Evolutionary conservation across 2,797 vertebrate species (phyloP), one percentile per base, ranked within the genome.

Genomic region (Poecilia gillii): DNA sequence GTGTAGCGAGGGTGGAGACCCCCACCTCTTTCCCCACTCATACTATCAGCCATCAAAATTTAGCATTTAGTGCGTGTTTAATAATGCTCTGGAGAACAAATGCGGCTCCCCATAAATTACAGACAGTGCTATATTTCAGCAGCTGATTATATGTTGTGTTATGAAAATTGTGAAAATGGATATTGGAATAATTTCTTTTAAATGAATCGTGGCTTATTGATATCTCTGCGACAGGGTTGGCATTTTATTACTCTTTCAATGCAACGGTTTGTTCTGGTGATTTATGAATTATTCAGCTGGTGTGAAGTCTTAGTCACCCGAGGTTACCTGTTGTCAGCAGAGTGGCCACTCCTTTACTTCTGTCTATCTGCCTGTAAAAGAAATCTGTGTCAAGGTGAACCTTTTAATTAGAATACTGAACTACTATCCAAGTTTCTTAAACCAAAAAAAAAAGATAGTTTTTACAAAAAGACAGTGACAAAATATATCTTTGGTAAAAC

Each of bases 1-100:
- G 41, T 49, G 72, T 70, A 51, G 70, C n/a, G 80, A 78, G 68
- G 73, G 33, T 20, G 77, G 20, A 2, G 59, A 81, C 11, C 43
- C 47, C 75, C 62, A 39, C 31, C 31, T 8, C 46, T 31, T 4
- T n/a, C 39, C 14, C 71, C 1, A 23, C 14, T 75, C 16, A 72
- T 25, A 51, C 3, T 41, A 71, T 45, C 23, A 74, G n/a, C 13
- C 31, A 41, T 43, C 39, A 75, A 13, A 73, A 14, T 85, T 43
- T 4, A 33, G 39, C 4, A 43, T 76, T 49, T 78, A 66, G 23
- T 47, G 33, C 41, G 11, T 64, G 36, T 75, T 74, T 75, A 74
- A 36, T 45, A 47, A 1, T 3, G 8, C 5, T 55, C 11, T 25
- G 53, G 77, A 76, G 14, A 77, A 1, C 3, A 62, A n/a, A 70